Evolutionary conservation across 35 echinoderm and acorn worm species (phyloP), one percentile per base, ranked within the genome.

Genomic region (Acanthaster planci): DNA sequence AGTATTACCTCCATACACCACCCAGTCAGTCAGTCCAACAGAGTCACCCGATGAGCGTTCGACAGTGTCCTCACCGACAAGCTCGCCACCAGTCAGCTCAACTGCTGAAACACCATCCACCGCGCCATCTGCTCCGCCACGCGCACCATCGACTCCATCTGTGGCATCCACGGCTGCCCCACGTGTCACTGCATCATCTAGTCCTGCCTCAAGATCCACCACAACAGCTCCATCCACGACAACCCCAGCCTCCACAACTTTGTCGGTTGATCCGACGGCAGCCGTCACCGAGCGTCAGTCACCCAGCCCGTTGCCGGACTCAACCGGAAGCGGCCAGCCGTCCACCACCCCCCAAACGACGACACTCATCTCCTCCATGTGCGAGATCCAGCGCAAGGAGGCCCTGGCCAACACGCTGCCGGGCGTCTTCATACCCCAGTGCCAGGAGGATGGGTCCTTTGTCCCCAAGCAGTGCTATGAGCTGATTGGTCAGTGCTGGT

Each of bases 401-500:
- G 64, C 64, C 14, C 64, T 72, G 2, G 64, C 64, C 7, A 72
- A 72, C 64, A 72, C 64, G 26, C 64, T 72, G 7, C 64, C 64
- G 2, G 64, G 64, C 34, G 64, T 72, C 26, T 86, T 79, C 42
- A 83, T 89, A 17, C 79, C 87, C 0, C 36, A 89, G 60, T 89
- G 87, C 37, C 42, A 55, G 3, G 40, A 50, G 30, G 86, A 88
- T 60, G 87, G 87, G 17, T 81, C 78, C 34, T 89, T 82, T 38
- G n/a, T 38, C 6, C 37, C 37, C 12, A 55, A 51, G 57, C 87
- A 89, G 40, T 89, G 87, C 50, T 86, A 86, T 37, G 54, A 68
- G 39, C 78, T 79, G 32, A 37, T 83, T 35, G 38, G 78, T 32
- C 75, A 51, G 78, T 89, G 87, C 59, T 89, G 87, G 87, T 89